Evolutionary conservation across 1,140 invertebrate genomes (phyloP).

Genomic region (Brachionus rotundiformis): DNA sequence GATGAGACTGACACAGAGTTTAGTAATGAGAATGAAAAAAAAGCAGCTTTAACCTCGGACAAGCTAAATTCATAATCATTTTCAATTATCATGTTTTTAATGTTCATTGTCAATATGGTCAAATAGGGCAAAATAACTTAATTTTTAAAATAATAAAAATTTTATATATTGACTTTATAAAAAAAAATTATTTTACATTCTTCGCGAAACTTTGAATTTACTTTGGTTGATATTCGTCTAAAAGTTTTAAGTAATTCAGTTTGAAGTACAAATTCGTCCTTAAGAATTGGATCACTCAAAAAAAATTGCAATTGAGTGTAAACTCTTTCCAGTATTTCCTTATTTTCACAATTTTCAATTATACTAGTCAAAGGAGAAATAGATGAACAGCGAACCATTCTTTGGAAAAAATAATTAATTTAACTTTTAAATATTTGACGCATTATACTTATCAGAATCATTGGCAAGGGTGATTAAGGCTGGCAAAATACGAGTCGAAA

Average conservation of each 20-base stretch:
- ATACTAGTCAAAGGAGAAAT: conserved; percentile 27
- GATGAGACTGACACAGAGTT: not conserved
- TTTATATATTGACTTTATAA: not conserved
- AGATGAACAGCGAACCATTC: conserved; percentile 27
- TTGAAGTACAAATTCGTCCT: conserved; percentile 63
- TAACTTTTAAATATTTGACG: not conserved
- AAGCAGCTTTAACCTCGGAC: not conserved
- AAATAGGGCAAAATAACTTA: conserved; percentile 46
- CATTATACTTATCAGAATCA: conserved; percentile 71
- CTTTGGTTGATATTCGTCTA: conserved; percentile 63
- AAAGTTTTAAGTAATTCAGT: conserved; percentile 64
- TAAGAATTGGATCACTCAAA: conserved; percentile 66
- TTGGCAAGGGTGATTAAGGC: conserved; percentile 73
- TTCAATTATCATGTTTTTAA: conserved; percentile 45
- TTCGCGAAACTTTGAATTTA: conserved; percentile 65
- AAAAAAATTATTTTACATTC: conserved; percentile 62
- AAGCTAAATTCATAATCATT: conserved; percentile 45
- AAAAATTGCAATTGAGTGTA: conserved; percentile 74
- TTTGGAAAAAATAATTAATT: conserved; percentile 52
- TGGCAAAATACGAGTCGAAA: conserved; percentile 70
- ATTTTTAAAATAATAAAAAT: too few relatives aligned
- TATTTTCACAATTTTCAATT: conserved; percentile 20
- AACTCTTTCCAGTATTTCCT: conserved; percentile 71
- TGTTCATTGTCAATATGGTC: conserved; percentile 39
- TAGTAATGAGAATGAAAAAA: conserved; percentile 4